These are phyloP conservation scores for Ceratina australensis DNA, from an alignment of 1,140 invertebrate species.

Conservation along the genomic window DNA sequence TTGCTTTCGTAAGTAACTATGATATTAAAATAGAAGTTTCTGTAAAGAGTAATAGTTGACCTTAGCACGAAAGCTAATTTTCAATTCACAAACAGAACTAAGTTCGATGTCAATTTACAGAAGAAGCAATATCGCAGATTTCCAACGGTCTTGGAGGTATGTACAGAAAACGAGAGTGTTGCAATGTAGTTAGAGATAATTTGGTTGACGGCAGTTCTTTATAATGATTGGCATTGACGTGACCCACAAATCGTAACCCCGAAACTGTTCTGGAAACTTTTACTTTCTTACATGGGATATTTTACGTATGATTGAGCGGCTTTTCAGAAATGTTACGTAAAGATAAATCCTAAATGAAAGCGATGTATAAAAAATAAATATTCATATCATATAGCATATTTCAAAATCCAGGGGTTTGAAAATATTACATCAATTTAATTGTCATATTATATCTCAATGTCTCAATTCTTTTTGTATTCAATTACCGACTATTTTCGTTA, in stretches of 20 bases:
- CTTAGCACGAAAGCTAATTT: too few relatives aligned
- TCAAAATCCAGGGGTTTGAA: too few relatives aligned
- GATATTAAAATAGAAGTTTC: too few relatives aligned
- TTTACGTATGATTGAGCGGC: neutral
- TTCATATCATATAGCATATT: too few relatives aligned
- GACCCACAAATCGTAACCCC: slow-evolving; percentile 18
- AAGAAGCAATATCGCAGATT: too few relatives aligned
- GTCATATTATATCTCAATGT: too few relatives aligned
- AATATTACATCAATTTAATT: too few relatives aligned
- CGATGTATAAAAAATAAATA: too few relatives aligned
- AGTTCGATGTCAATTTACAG: neutral
- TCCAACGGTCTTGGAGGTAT: neutral
- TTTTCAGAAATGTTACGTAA: neutral
- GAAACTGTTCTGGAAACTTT: slow-evolving; percentile 49
- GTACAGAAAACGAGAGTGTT: neutral
- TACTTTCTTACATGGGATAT: slow-evolving; percentile 32
- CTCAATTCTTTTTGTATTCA: too few relatives aligned
- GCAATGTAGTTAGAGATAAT: neutral
- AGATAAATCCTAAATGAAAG: too few relatives aligned
- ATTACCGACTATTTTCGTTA: neutral
- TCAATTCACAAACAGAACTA: neutral
- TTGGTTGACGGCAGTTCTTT: neutral
- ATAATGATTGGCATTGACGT: slow-evolving; percentile 38
- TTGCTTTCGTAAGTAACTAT: too few relatives aligned
- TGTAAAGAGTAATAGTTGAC: too few relatives aligned